Evolutionary conservation across 2,797 vertebrate genomes (phyloP).

Genomic region (Merluccius polli): DNA sequence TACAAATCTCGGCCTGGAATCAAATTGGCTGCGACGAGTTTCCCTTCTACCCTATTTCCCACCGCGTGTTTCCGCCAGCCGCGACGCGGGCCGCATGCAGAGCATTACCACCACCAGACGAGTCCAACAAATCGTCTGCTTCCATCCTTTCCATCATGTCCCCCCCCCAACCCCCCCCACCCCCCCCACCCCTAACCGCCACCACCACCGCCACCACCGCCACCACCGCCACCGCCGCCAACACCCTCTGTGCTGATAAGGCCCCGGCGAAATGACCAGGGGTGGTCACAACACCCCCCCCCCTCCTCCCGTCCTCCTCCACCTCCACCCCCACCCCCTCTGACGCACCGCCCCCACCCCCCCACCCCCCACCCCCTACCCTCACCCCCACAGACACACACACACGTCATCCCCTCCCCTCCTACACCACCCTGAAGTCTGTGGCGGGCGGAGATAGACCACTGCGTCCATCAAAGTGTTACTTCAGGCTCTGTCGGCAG

Average conservation of each 20-base stretch:
- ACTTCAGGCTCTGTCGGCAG: constrained; percentile 66
- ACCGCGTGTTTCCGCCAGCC: no score
- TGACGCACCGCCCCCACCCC: no score
- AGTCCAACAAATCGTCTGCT: constrained; percentile 58
- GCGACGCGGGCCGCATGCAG: constrained; percentile 10
- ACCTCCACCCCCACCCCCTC: neutral
- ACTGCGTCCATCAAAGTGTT: constrained; percentile 70
- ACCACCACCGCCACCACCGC: neutral
- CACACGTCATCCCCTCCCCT: neutral
- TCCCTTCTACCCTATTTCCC: no score
- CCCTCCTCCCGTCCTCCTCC: neutral
- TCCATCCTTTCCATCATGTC: constrained; percentile 28
- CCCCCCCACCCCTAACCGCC: no score
- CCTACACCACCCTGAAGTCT: constrained; percentile 48
- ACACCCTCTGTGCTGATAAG: constrained; percentile 62
- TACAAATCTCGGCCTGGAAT: no score
- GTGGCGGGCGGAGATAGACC: constrained; percentile 60
- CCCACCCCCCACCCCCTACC: neutral
- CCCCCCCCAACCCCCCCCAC: neutral
- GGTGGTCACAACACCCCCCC: constrained; percentile 53
- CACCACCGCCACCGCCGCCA: constrained; percentile 33
- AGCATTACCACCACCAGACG: constrained; percentile 40
- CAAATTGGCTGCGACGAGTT: no score
- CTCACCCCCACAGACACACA: neutral
- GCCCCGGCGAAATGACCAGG: constrained; percentile 51